Percentiles rank a stretch among this genome's conserved stretches.
Conservation (phyloP, 2,113 vertebrate genomes). For the Cyrtonyx montezumae region DNA sequence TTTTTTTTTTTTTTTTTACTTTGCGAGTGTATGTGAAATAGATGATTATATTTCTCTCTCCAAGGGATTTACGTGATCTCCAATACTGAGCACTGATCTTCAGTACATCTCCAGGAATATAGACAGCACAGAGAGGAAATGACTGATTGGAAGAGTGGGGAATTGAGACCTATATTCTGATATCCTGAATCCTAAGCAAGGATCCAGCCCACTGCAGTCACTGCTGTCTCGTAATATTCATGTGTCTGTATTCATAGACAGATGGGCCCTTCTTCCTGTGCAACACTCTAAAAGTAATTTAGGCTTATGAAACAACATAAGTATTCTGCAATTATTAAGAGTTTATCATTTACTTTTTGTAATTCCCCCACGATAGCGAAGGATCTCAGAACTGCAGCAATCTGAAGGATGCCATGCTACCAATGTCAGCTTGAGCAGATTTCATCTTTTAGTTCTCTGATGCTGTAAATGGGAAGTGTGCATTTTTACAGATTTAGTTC, state of each 20-base stretch:
- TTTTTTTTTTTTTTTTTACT: neutral
- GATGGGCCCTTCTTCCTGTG: conserved; percentile 35
- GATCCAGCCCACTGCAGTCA: neutral
- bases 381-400: neutral
- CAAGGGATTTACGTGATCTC: conserved; percentile 26
- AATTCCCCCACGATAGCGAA: neutral
- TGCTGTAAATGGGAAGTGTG: neutral
- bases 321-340: conserved; percentile 21
- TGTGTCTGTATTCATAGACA: neutral
- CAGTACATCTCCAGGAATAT: neutral
- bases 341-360: conserved; percentile 21
- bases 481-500: neutral
- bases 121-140: neutral
- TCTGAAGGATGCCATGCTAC: conserved; percentile 7
- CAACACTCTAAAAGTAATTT: conserved; percentile 25
- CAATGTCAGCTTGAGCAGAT: neutral
- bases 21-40: neutral
- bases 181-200: conserved; percentile 8
- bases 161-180: conserved; percentile 28
- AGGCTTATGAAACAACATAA: conserved; percentile 53
- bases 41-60: conserved; percentile 50
- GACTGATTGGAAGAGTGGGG: conserved; percentile 13
- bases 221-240: neutral
- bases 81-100: conserved; percentile 11
- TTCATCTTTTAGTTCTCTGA: neutral